phyloP scores from a whole-genome alignment of 2,113 vertebrate species.

The Pangasianodon gigas region DNA sequence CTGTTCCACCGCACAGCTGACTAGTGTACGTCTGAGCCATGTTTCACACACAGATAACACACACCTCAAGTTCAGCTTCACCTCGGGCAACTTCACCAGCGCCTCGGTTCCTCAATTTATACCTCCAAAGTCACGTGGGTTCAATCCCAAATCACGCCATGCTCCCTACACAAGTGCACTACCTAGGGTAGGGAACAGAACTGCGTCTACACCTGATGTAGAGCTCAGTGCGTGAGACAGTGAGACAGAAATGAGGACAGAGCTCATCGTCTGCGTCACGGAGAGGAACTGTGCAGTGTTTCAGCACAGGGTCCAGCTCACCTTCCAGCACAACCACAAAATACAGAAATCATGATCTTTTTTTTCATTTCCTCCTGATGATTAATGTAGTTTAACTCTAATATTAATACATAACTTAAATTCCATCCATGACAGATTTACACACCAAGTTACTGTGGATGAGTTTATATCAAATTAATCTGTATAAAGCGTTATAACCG shows the following conservation, averaged over 20 bases:
- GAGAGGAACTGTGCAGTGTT: neutral
- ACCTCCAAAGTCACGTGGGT: neutral
- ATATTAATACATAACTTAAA: neutral
- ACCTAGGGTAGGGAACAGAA: neutral
- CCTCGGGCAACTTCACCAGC: neutral
- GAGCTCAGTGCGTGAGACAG: neutral
- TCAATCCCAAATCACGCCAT: neutral
- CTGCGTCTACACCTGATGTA: neutral
- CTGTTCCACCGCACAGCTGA: slow-evolving; percentile 61
- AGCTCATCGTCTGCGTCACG: neutral
- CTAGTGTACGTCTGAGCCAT: neutral
- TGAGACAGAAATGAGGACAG: neutral
- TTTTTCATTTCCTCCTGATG: neutral
- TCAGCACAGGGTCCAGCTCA: neutral
- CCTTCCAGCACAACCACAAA: neutral
- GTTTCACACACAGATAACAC: neutral
- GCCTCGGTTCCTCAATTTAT: neutral
- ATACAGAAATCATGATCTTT: neutral
- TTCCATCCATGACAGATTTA: neutral
- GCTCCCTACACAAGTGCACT: neutral
- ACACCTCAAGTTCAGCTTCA: neutral
- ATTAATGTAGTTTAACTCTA: neutral
- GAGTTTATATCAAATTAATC: neutral
- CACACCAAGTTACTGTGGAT: neutral
- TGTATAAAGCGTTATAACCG: neutral